phyloP scores from a whole-genome alignment of 1,140 invertebrate genomes.

The Mizuhopecten yessoensis region DNA sequence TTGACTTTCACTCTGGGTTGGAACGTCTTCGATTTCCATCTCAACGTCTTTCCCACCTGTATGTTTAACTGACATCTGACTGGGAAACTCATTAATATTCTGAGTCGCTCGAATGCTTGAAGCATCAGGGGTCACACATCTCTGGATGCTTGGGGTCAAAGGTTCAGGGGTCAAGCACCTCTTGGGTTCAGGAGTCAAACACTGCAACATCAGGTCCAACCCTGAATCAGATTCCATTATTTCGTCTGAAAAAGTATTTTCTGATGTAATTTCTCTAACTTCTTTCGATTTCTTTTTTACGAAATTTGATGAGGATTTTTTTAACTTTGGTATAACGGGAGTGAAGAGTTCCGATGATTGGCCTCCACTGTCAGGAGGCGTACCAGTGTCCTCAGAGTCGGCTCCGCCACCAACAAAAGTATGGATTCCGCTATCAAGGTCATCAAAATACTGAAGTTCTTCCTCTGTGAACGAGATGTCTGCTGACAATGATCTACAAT shows the following conservation, averaged over 20 bases:
- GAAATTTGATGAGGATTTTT: neutral
- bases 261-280: neutral
- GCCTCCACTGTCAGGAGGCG: neutral
- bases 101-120: neutral
- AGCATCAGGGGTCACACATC: neutral
- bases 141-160: neutral
- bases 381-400: neutral
- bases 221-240: neutral
- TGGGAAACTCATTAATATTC: conserved; percentile 48
- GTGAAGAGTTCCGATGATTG: neutral
- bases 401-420: neutral
- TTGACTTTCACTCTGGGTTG: conserved; percentile 44
- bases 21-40: conserved; percentile 46
- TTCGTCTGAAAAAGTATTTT: neutral
- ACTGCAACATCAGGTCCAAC: neutral
- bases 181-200: neutral
- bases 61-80: conserved; percentile 45
- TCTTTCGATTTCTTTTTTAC: neutral
- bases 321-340: neutral
- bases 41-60: neutral
- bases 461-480: conserved; percentile 50
- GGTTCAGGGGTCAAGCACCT: neutral
- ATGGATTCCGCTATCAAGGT: conserved; percentile 53
- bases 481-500: neutral
- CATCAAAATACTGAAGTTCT: conserved; percentile 54